A percentile compares a stretch with the other conserved stretches of the same genome.
Evolutionary conservation across 2,113 vertebrate genomes (phyloP).

Genomic region (Motacilla tschutschensis): DNA sequence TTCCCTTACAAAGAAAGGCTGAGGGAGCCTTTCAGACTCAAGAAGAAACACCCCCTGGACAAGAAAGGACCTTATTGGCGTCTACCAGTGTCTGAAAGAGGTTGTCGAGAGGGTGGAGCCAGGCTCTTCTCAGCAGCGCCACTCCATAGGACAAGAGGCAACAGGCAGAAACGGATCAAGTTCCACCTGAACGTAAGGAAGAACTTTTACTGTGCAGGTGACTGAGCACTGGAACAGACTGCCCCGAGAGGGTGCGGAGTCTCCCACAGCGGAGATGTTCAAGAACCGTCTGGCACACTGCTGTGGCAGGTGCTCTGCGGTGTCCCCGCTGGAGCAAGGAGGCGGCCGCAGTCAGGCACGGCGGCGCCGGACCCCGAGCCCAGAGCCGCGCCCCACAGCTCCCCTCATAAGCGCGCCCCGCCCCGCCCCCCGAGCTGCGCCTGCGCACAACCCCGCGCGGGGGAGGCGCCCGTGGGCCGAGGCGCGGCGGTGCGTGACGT

Average conservation of each 20-base stretch:
- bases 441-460: not conserved
- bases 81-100: rapidly evolving
- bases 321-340: rapidly evolving
- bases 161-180: rapidly evolving
- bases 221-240: rapidly evolving
- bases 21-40: not conserved
- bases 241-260: rapidly evolving
- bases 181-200: not conserved
- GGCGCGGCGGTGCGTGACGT: not conserved
- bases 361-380: too few species aligned
- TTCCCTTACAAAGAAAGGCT: too few species aligned
- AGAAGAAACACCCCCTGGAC: rapidly evolving
- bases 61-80: too few species aligned
- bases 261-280: too few species aligned
- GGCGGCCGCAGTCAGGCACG: rapidly evolving
- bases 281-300: too few species aligned
- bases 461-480: rapidly evolving
- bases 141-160: rapidly evolving
- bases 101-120: not conserved
- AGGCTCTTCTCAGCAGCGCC: not conserved
- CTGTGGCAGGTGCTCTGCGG: rapidly evolving
- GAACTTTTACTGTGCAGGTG: not conserved
- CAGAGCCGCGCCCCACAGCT: rapidly evolving
- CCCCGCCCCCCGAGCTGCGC: not conserved
- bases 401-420: not conserved